Percentiles rank a stretch among this genome's conserved stretches.
Evolutionary conservation across 2,797 vertebrate genomes (phyloP).

Genomic region (Fratercula arctica): DNA sequence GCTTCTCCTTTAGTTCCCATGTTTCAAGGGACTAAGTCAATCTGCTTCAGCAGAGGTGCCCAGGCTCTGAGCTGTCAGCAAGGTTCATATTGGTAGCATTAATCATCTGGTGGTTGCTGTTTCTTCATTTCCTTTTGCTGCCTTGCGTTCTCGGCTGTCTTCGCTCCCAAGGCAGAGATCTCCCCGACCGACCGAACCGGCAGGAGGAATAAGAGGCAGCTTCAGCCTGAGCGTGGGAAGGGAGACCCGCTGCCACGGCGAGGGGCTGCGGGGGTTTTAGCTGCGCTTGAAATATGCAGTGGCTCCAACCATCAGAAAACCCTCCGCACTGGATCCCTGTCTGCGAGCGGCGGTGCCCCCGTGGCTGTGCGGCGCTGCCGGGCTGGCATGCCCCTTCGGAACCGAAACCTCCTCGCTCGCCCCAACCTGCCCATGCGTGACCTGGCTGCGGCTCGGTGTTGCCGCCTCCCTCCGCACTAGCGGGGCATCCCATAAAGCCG

Average conservation of each 20-base stretch:
- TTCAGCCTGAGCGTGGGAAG: neutral
- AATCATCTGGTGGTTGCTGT: neutral
- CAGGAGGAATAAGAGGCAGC: neutral
- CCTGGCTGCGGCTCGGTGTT: neutral
- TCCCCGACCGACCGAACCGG: neutral
- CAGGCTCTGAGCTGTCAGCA: neutral
- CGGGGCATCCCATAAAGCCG: neutral
- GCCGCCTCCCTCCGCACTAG: fast-evolving
- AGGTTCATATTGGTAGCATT: neutral
- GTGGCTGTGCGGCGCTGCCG: fast-evolving
- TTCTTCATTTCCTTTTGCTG: neutral
- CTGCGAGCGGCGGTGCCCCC: neutral
- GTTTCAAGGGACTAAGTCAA: neutral
- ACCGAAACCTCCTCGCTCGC: neutral
- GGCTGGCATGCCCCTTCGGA: neutral
- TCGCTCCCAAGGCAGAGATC: neutral
- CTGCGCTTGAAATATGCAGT: neutral
- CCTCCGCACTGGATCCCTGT: neutral
- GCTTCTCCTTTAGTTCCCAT: neutral
- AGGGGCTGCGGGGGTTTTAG: fast-evolving
- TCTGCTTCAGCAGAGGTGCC: slow-evolving; percentile 13
- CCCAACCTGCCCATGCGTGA: fast-evolving
- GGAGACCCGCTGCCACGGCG: too few relatives aligned
- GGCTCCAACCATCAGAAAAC: neutral
- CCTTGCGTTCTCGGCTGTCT: neutral